phyloP scores from a whole-genome alignment of 2,888 invertebrate species.

The Brassicogethes aeneus region DNA sequence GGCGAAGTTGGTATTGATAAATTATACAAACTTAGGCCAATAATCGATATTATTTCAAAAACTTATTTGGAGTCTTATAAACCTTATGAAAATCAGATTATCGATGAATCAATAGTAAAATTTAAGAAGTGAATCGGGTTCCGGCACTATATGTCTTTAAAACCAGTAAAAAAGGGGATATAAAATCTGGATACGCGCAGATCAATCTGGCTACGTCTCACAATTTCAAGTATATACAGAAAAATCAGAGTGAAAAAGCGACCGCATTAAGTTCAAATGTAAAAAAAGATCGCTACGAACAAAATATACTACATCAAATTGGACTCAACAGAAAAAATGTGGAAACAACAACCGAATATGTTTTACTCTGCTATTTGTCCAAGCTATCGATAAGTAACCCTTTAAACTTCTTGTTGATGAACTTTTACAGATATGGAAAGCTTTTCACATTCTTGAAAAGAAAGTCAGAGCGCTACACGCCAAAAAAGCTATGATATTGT shows the following conservation, averaged over 20 bases:
- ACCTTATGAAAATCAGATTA: background rate
- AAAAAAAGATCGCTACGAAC: too few relatives aligned
- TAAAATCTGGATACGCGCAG: constrained; percentile 3
- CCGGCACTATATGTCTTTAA: background rate
- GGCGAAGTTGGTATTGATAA: too few relatives aligned
- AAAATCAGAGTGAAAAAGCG: constrained; percentile 26
- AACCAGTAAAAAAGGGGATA: background rate
- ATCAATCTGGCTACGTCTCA: constrained; percentile 18
- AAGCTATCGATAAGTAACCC: too few relatives aligned
- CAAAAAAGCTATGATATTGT: too few relatives aligned
- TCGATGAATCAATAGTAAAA: constrained; percentile 7
- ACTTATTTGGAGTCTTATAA: background rate
- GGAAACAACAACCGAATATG: too few relatives aligned
- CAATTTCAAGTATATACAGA: constrained; percentile 28
- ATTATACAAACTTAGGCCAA: constrained; percentile 6
- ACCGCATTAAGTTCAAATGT: constrained; percentile 15
- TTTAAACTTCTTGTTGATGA: too few relatives aligned
- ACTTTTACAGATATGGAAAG: too few relatives aligned
- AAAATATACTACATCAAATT: too few relatives aligned
- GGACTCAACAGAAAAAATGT: too few relatives aligned
- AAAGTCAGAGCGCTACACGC: too few relatives aligned
- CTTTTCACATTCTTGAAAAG: too few relatives aligned
- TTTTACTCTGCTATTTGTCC: too few relatives aligned
- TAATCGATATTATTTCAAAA: background rate
- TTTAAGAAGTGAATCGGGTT: background rate